phyloP scores from a whole-genome alignment of 2,113 vertebrate species.

The Elanus axillaris region DNA sequence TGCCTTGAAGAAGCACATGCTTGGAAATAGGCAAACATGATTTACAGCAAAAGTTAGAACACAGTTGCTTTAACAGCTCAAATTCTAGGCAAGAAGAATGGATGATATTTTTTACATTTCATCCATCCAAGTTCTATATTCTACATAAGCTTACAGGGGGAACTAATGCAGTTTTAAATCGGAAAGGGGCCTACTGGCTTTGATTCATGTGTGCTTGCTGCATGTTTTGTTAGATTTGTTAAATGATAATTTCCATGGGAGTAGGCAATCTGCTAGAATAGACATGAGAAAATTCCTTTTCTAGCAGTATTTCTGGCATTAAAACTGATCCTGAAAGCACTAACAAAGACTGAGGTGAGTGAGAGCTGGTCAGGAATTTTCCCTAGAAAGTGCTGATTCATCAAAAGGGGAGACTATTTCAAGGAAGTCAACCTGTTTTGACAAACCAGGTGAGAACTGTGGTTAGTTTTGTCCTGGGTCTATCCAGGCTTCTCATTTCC shows the following conservation, averaged over 20 bases:
- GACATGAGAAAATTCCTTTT: not conserved
- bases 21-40: not conserved
- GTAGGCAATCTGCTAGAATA: not conserved
- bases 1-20: accelerated
- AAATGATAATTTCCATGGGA: not conserved
- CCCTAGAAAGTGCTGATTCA: not conserved
- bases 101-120: not conserved
- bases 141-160: not conserved
- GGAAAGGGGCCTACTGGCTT: not conserved
- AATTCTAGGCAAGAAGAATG: not conserved
- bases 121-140: not conserved
- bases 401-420: not conserved
- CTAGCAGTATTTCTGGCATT: not conserved
- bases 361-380: not conserved
- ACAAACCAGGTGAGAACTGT: not conserved
- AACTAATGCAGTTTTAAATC: not conserved
- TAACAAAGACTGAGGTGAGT: not conserved
- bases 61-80: not conserved
- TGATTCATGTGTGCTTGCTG: not conserved
- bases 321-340: not conserved
- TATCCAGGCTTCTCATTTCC: not conserved
- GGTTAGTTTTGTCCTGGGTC: not conserved
- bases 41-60: not conserved
- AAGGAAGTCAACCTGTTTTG: not conserved
- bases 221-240: not conserved